Percentiles rank a stretch among this genome's conserved stretches.
Evolutionary conservation across 2,113 vertebrate genomes (phyloP).

Genomic region (Strigops habroptila): DNA sequence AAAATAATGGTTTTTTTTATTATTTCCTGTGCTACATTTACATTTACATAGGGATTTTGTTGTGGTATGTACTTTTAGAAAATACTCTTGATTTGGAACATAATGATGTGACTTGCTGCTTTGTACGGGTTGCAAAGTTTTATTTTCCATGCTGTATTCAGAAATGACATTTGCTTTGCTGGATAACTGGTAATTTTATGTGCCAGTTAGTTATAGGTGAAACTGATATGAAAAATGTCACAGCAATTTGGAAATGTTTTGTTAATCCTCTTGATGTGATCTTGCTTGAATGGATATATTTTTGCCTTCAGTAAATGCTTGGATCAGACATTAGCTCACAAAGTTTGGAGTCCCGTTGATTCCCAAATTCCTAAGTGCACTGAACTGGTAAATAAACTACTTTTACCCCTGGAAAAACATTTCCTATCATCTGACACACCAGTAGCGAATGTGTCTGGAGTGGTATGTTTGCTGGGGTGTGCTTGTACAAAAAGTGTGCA

Average conservation of each 20-base stretch:
- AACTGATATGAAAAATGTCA: background rate
- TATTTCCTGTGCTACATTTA: background rate
- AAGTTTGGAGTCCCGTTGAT: background rate
- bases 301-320: background rate
- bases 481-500: background rate
- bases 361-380: background rate
- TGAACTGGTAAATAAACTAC: background rate
- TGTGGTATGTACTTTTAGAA: background rate
- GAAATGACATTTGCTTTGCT: background rate
- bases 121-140: background rate
- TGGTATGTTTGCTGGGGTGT: background rate
- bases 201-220: background rate
- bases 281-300: background rate
- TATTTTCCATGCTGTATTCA: background rate
- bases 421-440: background rate
- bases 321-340: background rate
- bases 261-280: background rate
- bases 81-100: background rate
- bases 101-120: background rate
- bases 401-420: background rate
- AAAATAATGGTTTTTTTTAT: rapidly evolving
- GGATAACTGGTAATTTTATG: background rate
- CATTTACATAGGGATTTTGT: background rate
- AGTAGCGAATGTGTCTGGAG: background rate
- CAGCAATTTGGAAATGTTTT: background rate